Evolutionary conservation across 2,797 vertebrate species (phyloP).

Genomic region (Tokudaia muenninki): DNA sequence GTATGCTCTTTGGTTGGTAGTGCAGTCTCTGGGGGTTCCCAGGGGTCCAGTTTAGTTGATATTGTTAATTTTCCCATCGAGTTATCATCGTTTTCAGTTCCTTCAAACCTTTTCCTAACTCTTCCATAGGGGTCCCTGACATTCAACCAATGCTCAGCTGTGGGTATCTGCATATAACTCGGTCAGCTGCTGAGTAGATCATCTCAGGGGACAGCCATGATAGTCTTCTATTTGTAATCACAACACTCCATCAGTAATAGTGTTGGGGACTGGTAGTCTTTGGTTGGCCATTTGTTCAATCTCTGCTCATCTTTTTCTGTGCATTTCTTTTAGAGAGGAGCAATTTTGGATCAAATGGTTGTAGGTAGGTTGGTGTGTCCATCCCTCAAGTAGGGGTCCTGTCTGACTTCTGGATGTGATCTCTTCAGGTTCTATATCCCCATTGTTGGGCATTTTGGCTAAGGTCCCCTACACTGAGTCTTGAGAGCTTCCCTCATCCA

Average conservation of each 20-base stretch:
- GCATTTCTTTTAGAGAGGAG: neutral
- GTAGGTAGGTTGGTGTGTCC: neutral
- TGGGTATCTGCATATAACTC: neutral
- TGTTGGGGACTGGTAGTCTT: neutral
- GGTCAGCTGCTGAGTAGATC: no score
- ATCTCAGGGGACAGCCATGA: neutral
- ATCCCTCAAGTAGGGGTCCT: no score
- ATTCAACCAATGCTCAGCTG: neutral
- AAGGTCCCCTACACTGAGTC: no score
- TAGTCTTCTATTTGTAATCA: neutral
- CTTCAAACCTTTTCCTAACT: neutral
- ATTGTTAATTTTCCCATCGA: neutral
- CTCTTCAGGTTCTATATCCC: no score
- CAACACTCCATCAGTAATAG: neutral
- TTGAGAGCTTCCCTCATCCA: no score
- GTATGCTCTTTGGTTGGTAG: neutral
- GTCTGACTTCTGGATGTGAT: no score
- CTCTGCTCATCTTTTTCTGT: neutral
- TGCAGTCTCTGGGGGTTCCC: neutral
- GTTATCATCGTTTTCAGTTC: neutral
- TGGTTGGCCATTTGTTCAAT: neutral
- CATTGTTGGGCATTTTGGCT: no score
- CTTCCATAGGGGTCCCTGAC: neutral
- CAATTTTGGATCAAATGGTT: neutral
- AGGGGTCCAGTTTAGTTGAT: neutral